Evolutionary conservation across 2,888 invertebrate species (phyloP).

Genomic region (Netelia virgata): DNA sequence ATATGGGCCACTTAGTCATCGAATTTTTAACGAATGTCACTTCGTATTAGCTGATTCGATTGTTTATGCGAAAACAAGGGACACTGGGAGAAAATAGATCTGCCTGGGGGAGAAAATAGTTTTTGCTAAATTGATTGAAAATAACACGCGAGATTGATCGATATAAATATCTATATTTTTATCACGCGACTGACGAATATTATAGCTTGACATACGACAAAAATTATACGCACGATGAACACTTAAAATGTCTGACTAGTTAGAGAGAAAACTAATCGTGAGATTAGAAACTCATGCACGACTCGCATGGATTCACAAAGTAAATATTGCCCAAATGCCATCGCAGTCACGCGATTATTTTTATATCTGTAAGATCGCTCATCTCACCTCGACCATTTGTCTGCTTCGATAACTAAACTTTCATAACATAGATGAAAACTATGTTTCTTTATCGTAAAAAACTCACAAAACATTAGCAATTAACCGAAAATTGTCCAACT

Average conservation of each 20-base stretch:
- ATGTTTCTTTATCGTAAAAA: no score
- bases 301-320: conserved; percentile 8
- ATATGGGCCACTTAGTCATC: conserved; percentile 43
- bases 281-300: conserved; percentile 19
- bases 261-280: conserved; percentile 5
- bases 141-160: no score
- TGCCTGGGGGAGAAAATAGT: not conserved
- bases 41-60: not conserved
- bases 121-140: no score
- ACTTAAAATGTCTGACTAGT: not conserved
- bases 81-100: not conserved
- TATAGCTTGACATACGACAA: no score
- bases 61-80: not conserved
- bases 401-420: no score
- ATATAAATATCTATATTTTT: no score
- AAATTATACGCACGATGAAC: not conserved
- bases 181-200: no score
- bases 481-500: no score
- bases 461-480: no score
- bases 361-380: no score
- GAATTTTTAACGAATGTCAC: conserved; percentile 17
- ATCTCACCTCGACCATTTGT: no score
- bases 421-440: no score
- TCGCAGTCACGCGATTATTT: conserved; percentile 53
- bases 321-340: conserved; percentile 58